Evolutionary conservation across 2,888 invertebrate genomes (phyloP).

Genomic region (Cryptocephalus primarius): DNA sequence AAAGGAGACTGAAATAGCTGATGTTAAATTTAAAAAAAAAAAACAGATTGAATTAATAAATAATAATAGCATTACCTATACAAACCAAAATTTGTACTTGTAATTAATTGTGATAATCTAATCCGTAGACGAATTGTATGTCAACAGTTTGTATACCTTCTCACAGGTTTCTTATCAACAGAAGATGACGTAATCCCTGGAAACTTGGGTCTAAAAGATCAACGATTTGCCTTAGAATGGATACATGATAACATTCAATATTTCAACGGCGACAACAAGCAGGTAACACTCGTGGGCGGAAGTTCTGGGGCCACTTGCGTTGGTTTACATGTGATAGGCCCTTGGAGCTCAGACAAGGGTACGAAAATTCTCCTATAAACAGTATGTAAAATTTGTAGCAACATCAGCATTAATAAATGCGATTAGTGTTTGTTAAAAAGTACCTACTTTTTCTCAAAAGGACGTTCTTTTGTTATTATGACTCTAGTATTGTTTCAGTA

Average conservation of each 20-base stretch:
- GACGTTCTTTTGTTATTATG: too few species aligned
- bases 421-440: too few species aligned
- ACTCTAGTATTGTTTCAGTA: constrained; percentile 1
- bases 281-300: constrained; percentile 5
- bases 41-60: too few species aligned
- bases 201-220: constrained; percentile 6
- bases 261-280: constrained; percentile 3
- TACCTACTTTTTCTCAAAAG: too few species aligned
- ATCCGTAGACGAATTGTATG: too few species aligned
- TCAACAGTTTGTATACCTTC: neutral
- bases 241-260: constrained; percentile 3
- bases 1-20: too few species aligned
- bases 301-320: constrained; percentile 5
- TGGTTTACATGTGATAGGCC: constrained; percentile 3
- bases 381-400: too few species aligned
- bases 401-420: too few species aligned
- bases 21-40: too few species aligned
- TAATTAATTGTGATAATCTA: too few species aligned
- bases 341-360: constrained; percentile 2
- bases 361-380: neutral
- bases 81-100: too few species aligned
- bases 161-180: constrained; percentile 3
- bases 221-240: constrained; percentile 4
- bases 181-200: constrained; percentile 7
- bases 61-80: too few species aligned